phyloP scores from a whole-genome alignment of 2,797 vertebrate species.

The Periparus ater region DNA sequence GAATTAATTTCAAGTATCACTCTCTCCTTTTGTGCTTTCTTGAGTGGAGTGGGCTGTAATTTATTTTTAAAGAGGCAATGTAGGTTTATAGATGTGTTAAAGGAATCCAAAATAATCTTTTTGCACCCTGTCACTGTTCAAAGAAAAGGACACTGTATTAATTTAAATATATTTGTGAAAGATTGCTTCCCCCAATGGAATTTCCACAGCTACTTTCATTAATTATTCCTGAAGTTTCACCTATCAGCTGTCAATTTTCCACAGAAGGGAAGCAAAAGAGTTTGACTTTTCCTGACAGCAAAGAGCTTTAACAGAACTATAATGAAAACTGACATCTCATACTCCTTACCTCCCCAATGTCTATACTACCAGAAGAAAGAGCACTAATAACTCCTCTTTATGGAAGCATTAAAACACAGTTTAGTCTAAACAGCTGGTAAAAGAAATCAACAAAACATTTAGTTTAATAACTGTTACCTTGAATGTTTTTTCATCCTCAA shows the following conservation, averaged over 20 bases:
- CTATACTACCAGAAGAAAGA: slow-evolving; percentile 41
- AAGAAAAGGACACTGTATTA: slow-evolving; percentile 73
- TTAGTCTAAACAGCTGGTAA: background rate
- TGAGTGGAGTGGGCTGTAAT: slow-evolving; percentile 62
- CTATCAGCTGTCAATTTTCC: slow-evolving; percentile 70
- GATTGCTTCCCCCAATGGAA: slow-evolving; percentile 64
- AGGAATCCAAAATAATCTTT: slow-evolving; percentile 66
- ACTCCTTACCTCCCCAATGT: slow-evolving; percentile 21
- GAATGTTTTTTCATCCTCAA: background rate
- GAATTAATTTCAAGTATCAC: slow-evolving; percentile 70
- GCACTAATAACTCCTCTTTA: slow-evolving; percentile 5
- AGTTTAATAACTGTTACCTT: slow-evolving; percentile 1
- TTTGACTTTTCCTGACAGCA: slow-evolving; percentile 64
- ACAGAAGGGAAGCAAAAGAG: slow-evolving; percentile 61
- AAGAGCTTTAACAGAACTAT: slow-evolving; percentile 55
- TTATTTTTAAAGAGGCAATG: slow-evolving; percentile 74
- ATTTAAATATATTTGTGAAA: slow-evolving; percentile 77
- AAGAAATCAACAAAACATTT: slow-evolving; percentile 23
- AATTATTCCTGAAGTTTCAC: slow-evolving; percentile 78
- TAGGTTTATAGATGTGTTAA: slow-evolving; percentile 58
- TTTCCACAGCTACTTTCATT: slow-evolving; percentile 54
- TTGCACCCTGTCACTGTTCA: slow-evolving; percentile 57
- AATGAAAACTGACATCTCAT: slow-evolving; percentile 50
- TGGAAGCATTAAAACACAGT: background rate
- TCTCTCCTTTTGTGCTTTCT: slow-evolving; percentile 65